phyloP scores from a whole-genome alignment of 2,797 vertebrate genomes.

The Onychomys leucogaster region DNA sequence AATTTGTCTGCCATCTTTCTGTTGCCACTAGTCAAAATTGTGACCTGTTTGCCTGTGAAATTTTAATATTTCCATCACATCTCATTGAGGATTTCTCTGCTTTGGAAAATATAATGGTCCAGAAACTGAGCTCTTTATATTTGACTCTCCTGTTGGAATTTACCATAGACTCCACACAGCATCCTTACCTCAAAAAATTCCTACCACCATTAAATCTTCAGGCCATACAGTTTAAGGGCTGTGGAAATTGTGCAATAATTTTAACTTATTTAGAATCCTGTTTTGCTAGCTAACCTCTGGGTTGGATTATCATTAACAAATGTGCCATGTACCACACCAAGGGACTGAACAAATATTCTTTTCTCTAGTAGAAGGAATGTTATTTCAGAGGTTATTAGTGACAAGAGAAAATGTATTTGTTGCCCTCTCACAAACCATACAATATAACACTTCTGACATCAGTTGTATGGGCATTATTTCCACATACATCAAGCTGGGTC shows the following conservation, averaged over 20 bases:
- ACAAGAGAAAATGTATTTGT: not conserved
- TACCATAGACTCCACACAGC: not conserved
- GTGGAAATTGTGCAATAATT: not conserved
- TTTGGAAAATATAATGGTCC: not conserved
- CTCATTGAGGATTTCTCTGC: not conserved
- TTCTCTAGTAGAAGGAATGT: not conserved
- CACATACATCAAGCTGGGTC: not conserved
- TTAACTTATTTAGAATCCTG: not conserved
- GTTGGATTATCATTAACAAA: not conserved
- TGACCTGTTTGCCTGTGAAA: not conserved
- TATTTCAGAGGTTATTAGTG: slow-evolving; percentile 7
- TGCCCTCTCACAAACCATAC: not conserved
- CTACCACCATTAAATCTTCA: not conserved
- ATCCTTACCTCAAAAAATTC: not conserved
- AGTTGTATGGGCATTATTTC: not conserved
- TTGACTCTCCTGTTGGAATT: not conserved
- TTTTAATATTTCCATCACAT: not conserved
- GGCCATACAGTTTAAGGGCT: not conserved
- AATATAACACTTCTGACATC: not conserved
- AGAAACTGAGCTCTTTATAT: not conserved
- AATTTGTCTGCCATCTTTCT: not conserved
- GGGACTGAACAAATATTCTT: not conserved
- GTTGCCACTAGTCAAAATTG: not conserved
- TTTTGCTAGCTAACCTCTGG: not conserved
- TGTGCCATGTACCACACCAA: not conserved